Evolutionary conservation across 2,113 vertebrate genomes (phyloP), one percentile per base, ranked within the genome.

Genomic region (Epinephelus moara): DNA sequence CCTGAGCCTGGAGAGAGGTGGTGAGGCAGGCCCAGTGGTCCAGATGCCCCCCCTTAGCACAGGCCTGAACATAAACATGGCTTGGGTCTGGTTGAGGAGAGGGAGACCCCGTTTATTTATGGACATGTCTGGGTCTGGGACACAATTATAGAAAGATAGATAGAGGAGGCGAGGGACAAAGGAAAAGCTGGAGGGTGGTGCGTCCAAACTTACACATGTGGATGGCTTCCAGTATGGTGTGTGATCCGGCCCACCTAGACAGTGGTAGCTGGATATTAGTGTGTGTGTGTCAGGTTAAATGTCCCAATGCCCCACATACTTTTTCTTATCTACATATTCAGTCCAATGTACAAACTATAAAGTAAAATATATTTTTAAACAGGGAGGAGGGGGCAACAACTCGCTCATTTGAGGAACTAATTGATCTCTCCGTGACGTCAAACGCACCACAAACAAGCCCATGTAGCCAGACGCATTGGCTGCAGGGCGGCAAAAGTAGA

Each of bases 31-130:
- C 85, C 67, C 77, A 83, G 70, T 55, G 80, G 89, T 90, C 91
- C 94, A 93, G 89, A 91, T 93, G 85, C 19, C 83, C 81, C 71
- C 85, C 86, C 80, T 70, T 70, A 82, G 78, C 75, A 55, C 78
- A 25, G 76, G 76, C 88, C 82, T 72, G 62, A 94, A 94, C 86
- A 84, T 94, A 95, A 95, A 95, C 94, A 95, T 83, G 84, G 92
- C 88, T 85, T 71, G 89, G 90, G 87, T 88, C 89, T 89, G 71
- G 84, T 88, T 85, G 83, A 88, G 86, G 82, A 91, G 79, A 85
- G 75, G 84, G 90, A 92, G 85, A 84, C 85, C 86, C 90, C 53
- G 93, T 95, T 95, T 95, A 96, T 96, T 95, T 95, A 92, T 95
- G 94, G 89, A 94, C 91, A 88, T 73, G 94, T 96, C 95, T 95